Evolutionary conservation across 2,888 invertebrate species (phyloP), one percentile per base, ranked within the genome.

Genomic region (Thereva nobilitata): DNA sequence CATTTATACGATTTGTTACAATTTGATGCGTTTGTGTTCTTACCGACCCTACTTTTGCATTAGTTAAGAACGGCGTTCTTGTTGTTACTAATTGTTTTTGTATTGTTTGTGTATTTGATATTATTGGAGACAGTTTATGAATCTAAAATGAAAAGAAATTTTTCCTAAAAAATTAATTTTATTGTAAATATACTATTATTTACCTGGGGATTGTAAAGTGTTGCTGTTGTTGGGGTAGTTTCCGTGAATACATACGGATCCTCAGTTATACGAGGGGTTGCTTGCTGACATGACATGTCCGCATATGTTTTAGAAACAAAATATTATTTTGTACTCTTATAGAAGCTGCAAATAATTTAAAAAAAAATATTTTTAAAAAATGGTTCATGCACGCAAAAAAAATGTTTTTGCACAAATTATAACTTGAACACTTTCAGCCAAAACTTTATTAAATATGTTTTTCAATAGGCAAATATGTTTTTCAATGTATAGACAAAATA

Each of bases 181-280:
- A 6, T 8, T 45, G 47, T 9, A 10, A 3, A 37, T 40, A 54
- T 6, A 54, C 7, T 7, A 35, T 54, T 9, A 54, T 9, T 35
- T 54, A 80, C 80, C 77, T 81, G 80, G 73, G 80, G 77, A 75
- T 78, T 80, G 72, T 79, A 80, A 75, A 79, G 73, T 75, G 79
- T 78, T 72, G 79, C 78, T 71, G 79, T 75, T 70, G 77, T 73
- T 75, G 79, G 75, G 74, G 78, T 75, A 72, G 80, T 77, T 74
- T 81, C 81, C 77, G 80, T 80, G 75, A 81, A 81, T 69, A 78
- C 79, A 76, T 81, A 81, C 72, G 81, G 81, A 80, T 81, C 81
- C 76, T 80, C 81, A 72, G 77, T 55, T 65, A 71, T 67, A 68
- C 68, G 71, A 63, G 70, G 70, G 66, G 70, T 70, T 23, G 23